Evolutionary conservation across 1,140 invertebrate genomes (phyloP).

Genomic region (Pteromalus puparum): DNA sequence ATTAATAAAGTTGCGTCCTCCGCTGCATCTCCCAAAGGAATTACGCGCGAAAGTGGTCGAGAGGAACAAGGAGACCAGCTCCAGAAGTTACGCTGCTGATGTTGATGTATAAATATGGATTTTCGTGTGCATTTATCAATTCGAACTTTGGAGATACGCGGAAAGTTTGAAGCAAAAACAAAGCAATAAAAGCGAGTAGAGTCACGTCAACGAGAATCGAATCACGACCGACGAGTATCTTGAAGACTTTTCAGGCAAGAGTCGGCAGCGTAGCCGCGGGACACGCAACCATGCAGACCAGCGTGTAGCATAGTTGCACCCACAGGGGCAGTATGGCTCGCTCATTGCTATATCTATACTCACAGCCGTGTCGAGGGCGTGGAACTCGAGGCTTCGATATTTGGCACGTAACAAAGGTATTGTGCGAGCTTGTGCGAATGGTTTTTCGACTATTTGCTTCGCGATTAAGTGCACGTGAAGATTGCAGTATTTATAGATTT

Average conservation of each 20-base stretch:
- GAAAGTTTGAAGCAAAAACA: no score
- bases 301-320: conserved; percentile 65
- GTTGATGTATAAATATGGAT: conserved; percentile 35
- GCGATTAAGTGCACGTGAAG: background rate
- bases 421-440: background rate
- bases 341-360: conserved; percentile 53
- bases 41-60: background rate
- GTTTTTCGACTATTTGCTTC: background rate
- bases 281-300: background rate
- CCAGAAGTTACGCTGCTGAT: background rate
- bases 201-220: background rate
- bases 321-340: conserved; percentile 70
- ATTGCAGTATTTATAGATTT: background rate
- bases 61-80: background rate
- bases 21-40: background rate
- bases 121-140: conserved; percentile 28
- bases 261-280: conserved; percentile 59
- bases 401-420: background rate
- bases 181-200: conserved; percentile 63
- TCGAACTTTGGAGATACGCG: background rate
- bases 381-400: conserved; percentile 2
- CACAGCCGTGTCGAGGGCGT: conserved; percentile 49
- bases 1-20: conserved; percentile 66
- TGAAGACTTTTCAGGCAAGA: conserved; percentile 28
- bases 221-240: background rate